Percentiles rank a stretch among this genome's conserved stretches.
Conservation (phyloP, 2,888 invertebrate species). For the Liopterus haemorrhoidalis region DNA sequence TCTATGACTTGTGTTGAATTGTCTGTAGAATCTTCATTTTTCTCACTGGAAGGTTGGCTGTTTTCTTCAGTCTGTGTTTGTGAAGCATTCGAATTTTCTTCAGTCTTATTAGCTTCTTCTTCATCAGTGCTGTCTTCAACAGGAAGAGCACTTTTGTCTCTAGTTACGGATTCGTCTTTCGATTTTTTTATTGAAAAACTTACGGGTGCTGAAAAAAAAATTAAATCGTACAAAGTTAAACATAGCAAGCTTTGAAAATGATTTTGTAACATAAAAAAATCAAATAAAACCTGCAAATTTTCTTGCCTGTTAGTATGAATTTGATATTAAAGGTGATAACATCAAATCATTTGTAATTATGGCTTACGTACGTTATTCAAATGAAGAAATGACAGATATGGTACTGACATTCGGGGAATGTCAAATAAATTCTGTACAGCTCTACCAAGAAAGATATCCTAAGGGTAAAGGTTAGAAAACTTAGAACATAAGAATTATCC, state of each 20-base stretch:
- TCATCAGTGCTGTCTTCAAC: conserved; percentile 72
- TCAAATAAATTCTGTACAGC: too few species aligned
- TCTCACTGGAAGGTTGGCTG: conserved; percentile 5
- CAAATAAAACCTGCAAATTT: too few species aligned
- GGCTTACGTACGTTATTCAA: too few species aligned
- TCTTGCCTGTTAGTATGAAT: too few species aligned
- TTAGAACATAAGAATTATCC: too few species aligned
- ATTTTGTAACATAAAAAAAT: too few species aligned
- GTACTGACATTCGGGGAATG: too few species aligned
- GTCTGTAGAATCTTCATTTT: conserved; percentile 10
- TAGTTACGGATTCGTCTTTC: conserved; percentile 58
- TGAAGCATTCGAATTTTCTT: conserved; percentile 20
- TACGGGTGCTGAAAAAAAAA: conserved; percentile 58
- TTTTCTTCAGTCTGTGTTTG: neutral
- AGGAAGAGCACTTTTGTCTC: conserved; percentile 66
- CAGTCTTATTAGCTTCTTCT: conserved; percentile 37
- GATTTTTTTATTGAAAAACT: conserved; percentile 80
- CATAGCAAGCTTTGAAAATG: neutral
- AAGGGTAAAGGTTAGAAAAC: too few species aligned
- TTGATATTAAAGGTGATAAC: too few species aligned
- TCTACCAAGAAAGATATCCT: too few species aligned
- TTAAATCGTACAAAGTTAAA: neutral
- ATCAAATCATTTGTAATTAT: too few species aligned
- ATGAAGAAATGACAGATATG: too few species aligned
- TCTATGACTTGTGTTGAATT: conserved; percentile 38